phyloP scores from a whole-genome alignment of 2,113 vertebrate genomes.

The Sphyrna mokarran region DNA sequence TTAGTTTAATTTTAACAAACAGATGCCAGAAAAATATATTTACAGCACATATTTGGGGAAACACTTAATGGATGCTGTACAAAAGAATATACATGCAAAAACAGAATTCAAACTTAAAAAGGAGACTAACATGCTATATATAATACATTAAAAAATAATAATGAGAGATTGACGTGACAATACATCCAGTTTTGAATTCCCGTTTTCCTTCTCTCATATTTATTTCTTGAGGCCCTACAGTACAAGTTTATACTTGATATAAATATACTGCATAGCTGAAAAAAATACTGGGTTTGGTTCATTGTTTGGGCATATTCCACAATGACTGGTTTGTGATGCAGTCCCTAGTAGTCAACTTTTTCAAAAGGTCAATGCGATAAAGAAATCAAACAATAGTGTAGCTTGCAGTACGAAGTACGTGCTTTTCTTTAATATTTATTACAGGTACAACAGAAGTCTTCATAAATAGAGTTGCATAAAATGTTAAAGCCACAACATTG shows the following conservation, averaged over 20 bases:
- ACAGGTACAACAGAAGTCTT: constrained; percentile 95
- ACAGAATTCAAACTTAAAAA: constrained; percentile 74
- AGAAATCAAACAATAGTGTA: constrained; percentile 78
- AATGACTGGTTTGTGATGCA: constrained; percentile 43
- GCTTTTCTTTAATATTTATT: constrained; percentile 97
- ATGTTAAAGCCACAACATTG: constrained; percentile 99
- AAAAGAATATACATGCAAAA: constrained; percentile 96
- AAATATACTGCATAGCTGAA: neutral
- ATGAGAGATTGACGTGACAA: constrained; percentile 70
- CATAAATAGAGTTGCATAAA: constrained; percentile 98
- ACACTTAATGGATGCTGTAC: constrained; percentile 82
- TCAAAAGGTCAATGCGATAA: constrained; percentile 57
- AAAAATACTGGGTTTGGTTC: constrained; percentile 5
- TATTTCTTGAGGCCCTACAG: constrained; percentile 72
- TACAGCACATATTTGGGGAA: constrained; percentile 87
- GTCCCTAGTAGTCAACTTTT: constrained; percentile 53
- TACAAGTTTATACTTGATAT: neutral
- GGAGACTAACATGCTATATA: constrained; percentile 52
- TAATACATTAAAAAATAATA: constrained; percentile 50
- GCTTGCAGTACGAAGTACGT: constrained; percentile 80
- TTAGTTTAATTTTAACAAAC: constrained; percentile 88
- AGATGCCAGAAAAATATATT: constrained; percentile 91
- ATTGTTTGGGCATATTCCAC: constrained; percentile 47
- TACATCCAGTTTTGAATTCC: constrained; percentile 71
- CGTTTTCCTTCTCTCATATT: constrained; percentile 45